Base-by-base conservation (phyloP, 2,113 vertebrate genomes). In the Myotis yumanensis region DNA sequence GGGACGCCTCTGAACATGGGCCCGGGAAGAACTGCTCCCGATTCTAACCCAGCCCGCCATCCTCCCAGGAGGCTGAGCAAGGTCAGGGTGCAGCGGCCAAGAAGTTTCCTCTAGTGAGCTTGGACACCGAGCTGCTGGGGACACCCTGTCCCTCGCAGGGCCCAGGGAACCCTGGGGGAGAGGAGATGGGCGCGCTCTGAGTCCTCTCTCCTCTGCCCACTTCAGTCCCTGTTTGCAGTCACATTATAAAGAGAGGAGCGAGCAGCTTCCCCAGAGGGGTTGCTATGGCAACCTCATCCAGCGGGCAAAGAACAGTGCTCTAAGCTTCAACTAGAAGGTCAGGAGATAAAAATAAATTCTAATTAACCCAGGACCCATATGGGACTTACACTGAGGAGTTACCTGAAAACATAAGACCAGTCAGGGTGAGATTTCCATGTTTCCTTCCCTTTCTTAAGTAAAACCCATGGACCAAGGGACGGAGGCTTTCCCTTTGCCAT, bases 311-410 rank as follows among this genome's bases (percentile, higher is more conserved):
- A 97, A 96, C 66, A 59, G 92, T 52, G 10, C 73, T 93, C 52
- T 82, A 48, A 86, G 93, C 90, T 86, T 92, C 77, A 86, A 62
- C 68, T 0, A 3, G 89, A 86, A 96, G 93, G 92, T 91, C 94
- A 75, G 35, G 48, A 96, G 97, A 97, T 95, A 97, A 97, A 97
- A 97, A 97, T 97, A 97, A 92, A 96, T 88, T 93, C 90, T 94
- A 92, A 96, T 97, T 95, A 96, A 96, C 94, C 77, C 81, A 90
- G 92, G 73, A 81, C 48, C 48, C 32, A 6, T 17, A 35, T 82
- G 75, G 71, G 57, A 76, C 62, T 86, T 69, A 93, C 48, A 69
- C 14, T 79, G 46, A 92, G 91, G 90, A 94, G 95, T 92, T 75
- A 93, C 85, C 92, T 94, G 85, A 90, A 90, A 92, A 89, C 57